Percentiles rank a stretch among this genome's conserved stretches.
Conservation (phyloP, 2,888 invertebrate genomes). For the Rotaria macrura region DNA sequence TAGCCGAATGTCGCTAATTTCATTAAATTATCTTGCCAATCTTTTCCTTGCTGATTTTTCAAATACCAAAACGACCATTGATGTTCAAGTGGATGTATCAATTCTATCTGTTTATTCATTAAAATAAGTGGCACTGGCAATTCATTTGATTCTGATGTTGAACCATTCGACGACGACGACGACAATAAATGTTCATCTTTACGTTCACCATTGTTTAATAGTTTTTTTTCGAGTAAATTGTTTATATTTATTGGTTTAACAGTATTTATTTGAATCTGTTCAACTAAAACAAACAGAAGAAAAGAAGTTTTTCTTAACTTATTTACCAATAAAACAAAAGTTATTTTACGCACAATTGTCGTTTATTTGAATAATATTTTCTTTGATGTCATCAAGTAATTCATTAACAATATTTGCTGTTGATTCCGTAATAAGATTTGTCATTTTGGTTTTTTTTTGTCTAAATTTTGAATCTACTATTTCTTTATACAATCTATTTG, state of each 20-base stretch:
- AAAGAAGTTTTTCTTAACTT: too few relatives aligned
- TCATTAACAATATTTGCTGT: not conserved
- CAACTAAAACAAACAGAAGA: not conserved
- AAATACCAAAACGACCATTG: conserved; percentile 21
- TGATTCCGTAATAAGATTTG: conserved; percentile 6
- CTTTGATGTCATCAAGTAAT: not conserved
- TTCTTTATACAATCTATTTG: not conserved
- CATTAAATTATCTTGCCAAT: conserved; percentile 18
- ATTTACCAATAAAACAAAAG: too few relatives aligned
- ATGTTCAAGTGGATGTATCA: conserved; percentile 11
- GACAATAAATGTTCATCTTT: not conserved
- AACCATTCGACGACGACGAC: not conserved
- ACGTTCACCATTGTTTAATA: not conserved
- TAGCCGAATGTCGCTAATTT: conserved; percentile 15
- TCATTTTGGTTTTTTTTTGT: not conserved
- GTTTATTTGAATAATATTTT: not conserved
- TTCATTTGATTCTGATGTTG: not conserved
- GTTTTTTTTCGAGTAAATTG: not conserved
- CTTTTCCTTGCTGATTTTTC: conserved; percentile 8
- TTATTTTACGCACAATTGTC: not conserved
- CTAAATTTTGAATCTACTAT: too few relatives aligned
- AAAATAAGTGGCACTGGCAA: not conserved
- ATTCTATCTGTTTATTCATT: conserved; percentile 11
- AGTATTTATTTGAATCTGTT: conserved; percentile 1
- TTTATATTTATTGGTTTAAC: not conserved